Evolutionary conservation across 2,113 vertebrate genomes (phyloP), one percentile per base, ranked within the genome.

Genomic region (Tachysurus vachellii): DNA sequence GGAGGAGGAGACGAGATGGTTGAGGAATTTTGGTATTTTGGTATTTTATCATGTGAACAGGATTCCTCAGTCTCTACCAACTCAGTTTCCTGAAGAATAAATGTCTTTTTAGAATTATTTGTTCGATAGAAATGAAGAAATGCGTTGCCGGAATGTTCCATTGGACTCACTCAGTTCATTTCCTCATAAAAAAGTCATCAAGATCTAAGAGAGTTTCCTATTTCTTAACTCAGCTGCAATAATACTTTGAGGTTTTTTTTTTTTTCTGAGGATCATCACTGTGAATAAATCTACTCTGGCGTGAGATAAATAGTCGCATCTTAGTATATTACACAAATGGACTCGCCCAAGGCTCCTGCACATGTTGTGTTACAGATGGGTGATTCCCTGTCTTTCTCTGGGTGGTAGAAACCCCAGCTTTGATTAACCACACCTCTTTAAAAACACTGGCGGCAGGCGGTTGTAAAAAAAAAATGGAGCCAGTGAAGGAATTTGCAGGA

Each of bases 351-450:
- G 53, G 57, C 56, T 42, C 4, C 21, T 61, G 28, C 54, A 42
- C 19, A 82, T 44, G 54, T 44, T 44, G 21, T 14, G 10, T 23
- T 82, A 44, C 21, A 17, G 79, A 36, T 80, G 8, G 28, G 28
- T 21, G 54, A 59, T 36, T 36, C 54, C 8, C 12, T 42, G 10
- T 61, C 31, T 57, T 81, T 61, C 19, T 61, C 79, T n/a, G 57
- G 59, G 19, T 61, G 21, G 80, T 62, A 26, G 57, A 62, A 82
- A 82, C 19, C 8, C 12, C 79, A 81, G 56, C 54, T 42, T 81
- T 81, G 79, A 81, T 81, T 81, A 64, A 82, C 36, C 80, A 44
- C 42, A 64, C 59, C 80, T 47, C 57, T 47, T 82, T 62, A 81
- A 81, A 81, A 81, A 62, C 80, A 81, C 31, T 44, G 57, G 80